Percentiles rank a stretch among this genome's conserved stretches.
Conservation (phyloP, 1,140 invertebrate species). For the Drosophila nigromelanica region DNA sequence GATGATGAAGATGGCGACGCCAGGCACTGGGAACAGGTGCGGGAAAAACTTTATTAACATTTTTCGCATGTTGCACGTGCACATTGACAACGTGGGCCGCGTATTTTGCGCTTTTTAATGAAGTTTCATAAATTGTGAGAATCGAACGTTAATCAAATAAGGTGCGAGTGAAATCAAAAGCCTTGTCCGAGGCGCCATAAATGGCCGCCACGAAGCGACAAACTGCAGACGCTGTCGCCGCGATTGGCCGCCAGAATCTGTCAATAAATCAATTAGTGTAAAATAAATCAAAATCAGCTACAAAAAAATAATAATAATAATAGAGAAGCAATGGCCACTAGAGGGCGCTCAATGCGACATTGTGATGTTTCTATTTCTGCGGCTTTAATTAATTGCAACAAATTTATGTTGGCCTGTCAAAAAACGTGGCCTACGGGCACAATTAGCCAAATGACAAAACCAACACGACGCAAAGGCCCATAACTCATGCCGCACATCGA, state of each 20-base stretch:
- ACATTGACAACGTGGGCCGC: constrained; percentile 38
- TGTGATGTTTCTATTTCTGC: constrained; percentile 70
- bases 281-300: constrained; percentile 62
- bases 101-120: constrained; percentile 69
- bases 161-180: constrained; percentile 59
- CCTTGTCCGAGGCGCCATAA: constrained; percentile 56
- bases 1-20: constrained; percentile 73
- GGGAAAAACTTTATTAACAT: constrained; percentile 77
- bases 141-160: constrained; percentile 82
- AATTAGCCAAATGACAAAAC: constrained; percentile 79
- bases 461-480: constrained; percentile 58
- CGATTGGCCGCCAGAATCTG: constrained; percentile 61
- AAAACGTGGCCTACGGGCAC: constrained; percentile 70
- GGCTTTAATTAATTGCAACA: constrained; percentile 80
- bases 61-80: constrained; percentile 79
- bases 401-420: constrained; percentile 71
- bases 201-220: constrained; percentile 66
- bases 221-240: constrained; percentile 67
- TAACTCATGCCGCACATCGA: constrained; percentile 57
- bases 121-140: constrained; percentile 81
- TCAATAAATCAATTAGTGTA: constrained; percentile 80
- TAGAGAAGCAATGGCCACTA: constrained; percentile 18
- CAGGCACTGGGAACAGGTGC: constrained; percentile 24
- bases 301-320: not conserved
- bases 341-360: constrained; percentile 40